These are phyloP conservation scores for Syngnathus acus DNA, from an alignment of 2,797 vertebrate species.

Conservation along the genomic window DNA sequence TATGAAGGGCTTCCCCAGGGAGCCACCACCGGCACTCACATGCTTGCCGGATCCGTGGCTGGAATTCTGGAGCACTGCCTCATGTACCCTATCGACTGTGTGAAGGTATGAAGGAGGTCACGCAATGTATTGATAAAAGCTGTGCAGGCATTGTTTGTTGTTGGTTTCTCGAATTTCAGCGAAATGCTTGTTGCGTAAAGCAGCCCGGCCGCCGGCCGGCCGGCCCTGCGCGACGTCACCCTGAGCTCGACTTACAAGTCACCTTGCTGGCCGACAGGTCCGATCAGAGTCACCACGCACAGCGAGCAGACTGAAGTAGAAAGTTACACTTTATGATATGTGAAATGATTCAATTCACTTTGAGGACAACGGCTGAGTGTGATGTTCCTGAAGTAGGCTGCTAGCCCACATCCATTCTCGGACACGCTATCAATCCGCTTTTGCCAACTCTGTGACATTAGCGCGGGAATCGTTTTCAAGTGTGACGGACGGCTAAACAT, in stretches of 20 bases:
- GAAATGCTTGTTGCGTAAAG: constrained; percentile 6
- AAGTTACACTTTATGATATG: no score
- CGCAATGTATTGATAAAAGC: no score
- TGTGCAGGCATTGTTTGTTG: no score
- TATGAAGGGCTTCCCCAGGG: constrained; percentile 88
- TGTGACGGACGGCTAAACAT: no score
- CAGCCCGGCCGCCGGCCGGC: constrained; percentile 33
- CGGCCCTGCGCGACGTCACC: constrained; percentile 3
- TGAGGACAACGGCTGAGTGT: no score
- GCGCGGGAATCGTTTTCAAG: no score
- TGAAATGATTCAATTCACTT: no score
- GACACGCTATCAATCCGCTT: constrained; percentile 1
- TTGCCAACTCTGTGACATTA: no score
- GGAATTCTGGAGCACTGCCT: constrained; percentile 95
- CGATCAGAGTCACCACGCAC: constrained; percentile 18
- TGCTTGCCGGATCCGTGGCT: constrained; percentile 88
- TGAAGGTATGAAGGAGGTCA: constrained; percentile 79
- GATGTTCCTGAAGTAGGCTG: no score
- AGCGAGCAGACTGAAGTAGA: neutral
- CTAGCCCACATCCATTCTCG: constrained; percentile 11
- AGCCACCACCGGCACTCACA: constrained; percentile 85
- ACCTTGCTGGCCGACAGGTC: constrained; percentile 54
- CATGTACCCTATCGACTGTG: constrained; percentile 94
- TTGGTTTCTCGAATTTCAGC: neutral
- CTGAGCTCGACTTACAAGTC: constrained; percentile 15